Base-by-base conservation (phyloP, 2,113 vertebrate species). In the Mola mola region DNA sequence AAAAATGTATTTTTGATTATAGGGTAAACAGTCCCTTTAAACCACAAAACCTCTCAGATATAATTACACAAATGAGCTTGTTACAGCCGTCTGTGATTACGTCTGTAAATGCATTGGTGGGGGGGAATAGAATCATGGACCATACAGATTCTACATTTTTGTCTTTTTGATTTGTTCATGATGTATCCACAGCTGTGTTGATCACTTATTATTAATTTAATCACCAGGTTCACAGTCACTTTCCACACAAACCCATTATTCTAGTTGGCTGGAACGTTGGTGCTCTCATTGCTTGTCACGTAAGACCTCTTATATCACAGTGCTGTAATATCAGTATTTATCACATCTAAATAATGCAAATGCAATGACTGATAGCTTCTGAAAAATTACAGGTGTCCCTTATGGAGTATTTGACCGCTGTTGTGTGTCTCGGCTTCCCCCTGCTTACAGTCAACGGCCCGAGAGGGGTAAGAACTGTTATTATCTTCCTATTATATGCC, bases 191-290 rank as follows among this genome's bases (percentile, higher is more conserved):
- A 58, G n/a, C 3, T 73, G 4, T 57, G 16, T 36, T 80, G 2
- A 67, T 36, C 2, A 1, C 52, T 12, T 78, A 5, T 79, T 33
- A 19, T 72, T 0, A 26, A 47, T 66, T 10, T 48, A 22, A 47
- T 11, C 24, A 15, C 0, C 80, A 99, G 97, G 93, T 99, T 83
- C 97, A 98, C 87, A 95, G 87, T 79, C 96, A 98, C 84, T 98
- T 98, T 43, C 96, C 97, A 1, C 96, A 97, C 84, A 98, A 96
- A 72, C 96, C 97, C 1, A 92, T 99, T 44, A 93, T 98, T 78
- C 85, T 99, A 59, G 95, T 99, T 1, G 97, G 97, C 31, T 99
- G 97, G 97, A 99, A 96, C 40, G 94, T 95, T 0, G 97, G 96
- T 20, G 96, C 97, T 19, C 87, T 99, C 72, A 95, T 98, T 33